phyloP scores from a whole-genome alignment of 2,888 invertebrate species.

The Halictus quadricinctus region DNA sequence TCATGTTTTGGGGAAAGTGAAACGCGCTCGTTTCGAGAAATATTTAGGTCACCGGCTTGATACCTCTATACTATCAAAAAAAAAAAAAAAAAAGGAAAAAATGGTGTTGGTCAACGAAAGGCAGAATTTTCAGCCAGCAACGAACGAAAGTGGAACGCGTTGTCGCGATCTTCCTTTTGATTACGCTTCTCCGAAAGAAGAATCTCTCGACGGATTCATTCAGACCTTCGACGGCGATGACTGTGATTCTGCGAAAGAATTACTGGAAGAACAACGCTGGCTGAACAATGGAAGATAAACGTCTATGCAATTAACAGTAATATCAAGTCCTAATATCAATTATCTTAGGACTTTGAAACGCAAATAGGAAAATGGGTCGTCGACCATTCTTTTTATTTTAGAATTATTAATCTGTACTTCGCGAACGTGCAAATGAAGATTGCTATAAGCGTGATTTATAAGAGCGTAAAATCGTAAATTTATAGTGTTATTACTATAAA shows the following conservation, averaged over 20 bases:
- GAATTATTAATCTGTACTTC: background rate
- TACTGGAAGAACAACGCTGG: background rate
- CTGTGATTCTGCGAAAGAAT: background rate
- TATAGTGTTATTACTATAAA: background rate
- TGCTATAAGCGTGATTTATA: background rate
- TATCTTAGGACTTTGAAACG: background rate
- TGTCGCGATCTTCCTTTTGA: conserved; percentile 55
- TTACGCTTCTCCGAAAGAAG: conserved; percentile 45
- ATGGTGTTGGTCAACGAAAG: conserved; percentile 31
- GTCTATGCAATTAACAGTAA: background rate
- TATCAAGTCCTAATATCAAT: background rate
- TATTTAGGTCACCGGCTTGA: conserved; percentile 48
- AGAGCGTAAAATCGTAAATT: background rate
- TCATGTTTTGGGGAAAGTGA: conserved; percentile 32
- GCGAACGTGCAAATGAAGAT: background rate
- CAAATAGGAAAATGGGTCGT: background rate
- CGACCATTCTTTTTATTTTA: background rate
- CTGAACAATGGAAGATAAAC: background rate
- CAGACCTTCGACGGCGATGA: background rate
- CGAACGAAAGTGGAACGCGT: conserved; percentile 63
- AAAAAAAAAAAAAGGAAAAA: background rate
- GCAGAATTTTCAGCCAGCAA: conserved; percentile 40
- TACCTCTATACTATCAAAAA: conserved; percentile 30
- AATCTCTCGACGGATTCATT: conserved; percentile 28
- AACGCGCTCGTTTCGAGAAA: conserved; percentile 35